Base-by-base conservation (phyloP, 2,113 vertebrate genomes). In the Bufo bufo region DNA sequence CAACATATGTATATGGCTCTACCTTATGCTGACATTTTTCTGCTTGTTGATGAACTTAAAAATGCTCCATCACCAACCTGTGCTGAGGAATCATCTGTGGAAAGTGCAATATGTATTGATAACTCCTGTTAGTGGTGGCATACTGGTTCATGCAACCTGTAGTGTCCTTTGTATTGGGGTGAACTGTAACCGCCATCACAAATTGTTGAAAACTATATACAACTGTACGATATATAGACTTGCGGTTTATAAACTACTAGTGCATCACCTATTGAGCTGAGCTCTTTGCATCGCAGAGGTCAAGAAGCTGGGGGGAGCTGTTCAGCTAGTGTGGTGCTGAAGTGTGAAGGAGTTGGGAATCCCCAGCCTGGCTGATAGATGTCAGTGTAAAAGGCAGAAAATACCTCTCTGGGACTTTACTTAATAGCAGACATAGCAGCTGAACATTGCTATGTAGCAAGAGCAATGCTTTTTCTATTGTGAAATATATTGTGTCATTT, bases 331-430 rank as follows among this genome's bases (percentile, higher is more conserved):
- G 82, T 82, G 87, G 91, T 92, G 91, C 91, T 93, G 92, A 92
- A 89, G 54, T 83, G 89, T 90, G 82, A 78, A 85, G 91, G 92
- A 90, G 61, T 75, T 81, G 92, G 94, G 93, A 94, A 92, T 94
- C 90, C 93, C 92, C 17, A 45, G 72, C 89, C 91, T 81, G 86
- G 89, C 86, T 91, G 91, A 89, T 91, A 91, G 89, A 91, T 92
- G 92, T 91, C 91, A 92, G 90, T 91, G 89, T 91, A 13, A 89
- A 92, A 89, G 91, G 87, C 71, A 69, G 90, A 90, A 84, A 90
- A 84, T 16, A 54, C 91, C 90, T 89, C 71, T 61, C 69, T 80
- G 91, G 90, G 92, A 92, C 83, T 82, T 90, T 82, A 72, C 89
- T 90, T 87, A 82, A 77, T 72, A 87, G 91, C 82, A 49, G 77